Evolutionary conservation across 2,888 invertebrate genomes (phyloP), one percentile per base, ranked within the genome.

Genomic region (Nomada hirtipes): DNA sequence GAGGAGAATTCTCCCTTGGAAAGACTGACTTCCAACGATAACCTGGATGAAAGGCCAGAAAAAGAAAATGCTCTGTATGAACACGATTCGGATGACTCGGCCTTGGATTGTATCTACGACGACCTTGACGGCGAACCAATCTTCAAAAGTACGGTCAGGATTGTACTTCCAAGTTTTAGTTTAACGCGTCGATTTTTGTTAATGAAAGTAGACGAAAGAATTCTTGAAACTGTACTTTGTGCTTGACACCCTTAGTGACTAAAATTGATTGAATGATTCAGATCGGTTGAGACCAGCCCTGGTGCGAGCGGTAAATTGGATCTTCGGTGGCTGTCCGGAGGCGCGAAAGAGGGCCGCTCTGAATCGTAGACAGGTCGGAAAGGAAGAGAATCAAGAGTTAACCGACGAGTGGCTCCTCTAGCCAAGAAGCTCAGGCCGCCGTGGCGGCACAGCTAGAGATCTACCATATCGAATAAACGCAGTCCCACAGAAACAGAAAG

Each of bases 281-380:
- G 92, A 90, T 84, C 82, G 76, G 55, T 52, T 84, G 23, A 90
- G 85, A 67, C 91, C 91, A 60, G 81, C 83, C 15, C 36, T 92
- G 36, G 15, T 84, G 44, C 88, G 88, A 68, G 87, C 88, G 4
- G 69, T 88, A 61, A 86, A 86, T 64, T 92, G 92, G 92, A 72
- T 92, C 44, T 90, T 89, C 68, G 88, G 91, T n/a, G 87, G 87
- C 69, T 92, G 92, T 29, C 88, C 90, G n/a, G 82, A 71, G 42
- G 83, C 74, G 50, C 55, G 70, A 26, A 82, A 29, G 36, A 72
- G 59, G 68, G n/a, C 60, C 2, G 52, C 50, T 15, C 13, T 63
- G n/a, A 67, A 77, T 9, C 26, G 36, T 55, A 7, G 4, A 20
- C 23, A 76, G 13, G 89, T 90, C 86, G 90, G 84, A 81, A 91